Percentiles rank a stretch among this genome's conserved stretches.
phyloP scores from a whole-genome alignment of 1,140 invertebrate genomes.

The Rhizoglyphus robini region DNA sequence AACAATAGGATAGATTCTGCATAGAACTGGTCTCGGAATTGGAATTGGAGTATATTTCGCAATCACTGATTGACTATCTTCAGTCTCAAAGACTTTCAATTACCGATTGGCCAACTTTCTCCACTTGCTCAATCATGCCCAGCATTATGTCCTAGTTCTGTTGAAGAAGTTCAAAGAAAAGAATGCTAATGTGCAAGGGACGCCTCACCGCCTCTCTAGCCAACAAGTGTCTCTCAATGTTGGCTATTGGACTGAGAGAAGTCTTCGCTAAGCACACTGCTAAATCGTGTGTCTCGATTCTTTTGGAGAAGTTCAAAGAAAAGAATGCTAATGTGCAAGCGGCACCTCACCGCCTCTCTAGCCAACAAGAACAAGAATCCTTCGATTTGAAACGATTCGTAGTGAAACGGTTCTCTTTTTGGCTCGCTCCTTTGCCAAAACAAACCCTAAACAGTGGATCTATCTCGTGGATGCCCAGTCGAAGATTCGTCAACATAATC shows the following conservation, averaged over 20 bases:
- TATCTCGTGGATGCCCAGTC: no score
- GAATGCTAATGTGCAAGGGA: constrained; percentile 95
- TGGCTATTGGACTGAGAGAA: constrained; percentile 74
- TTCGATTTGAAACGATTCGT: constrained; percentile 77
- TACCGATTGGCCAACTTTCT: no score
- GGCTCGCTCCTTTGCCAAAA: constrained; percentile 61
- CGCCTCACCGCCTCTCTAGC: constrained; percentile 73
- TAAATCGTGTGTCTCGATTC: constrained; percentile 50
- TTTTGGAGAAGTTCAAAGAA: constrained; percentile 94
- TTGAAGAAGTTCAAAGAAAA: constrained; percentile 79
- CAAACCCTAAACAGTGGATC: constrained; percentile 57
- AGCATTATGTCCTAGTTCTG: constrained; percentile 58
- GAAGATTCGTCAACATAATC: no score
- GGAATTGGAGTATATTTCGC: no score
- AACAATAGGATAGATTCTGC: no score
- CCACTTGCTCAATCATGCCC: no score
- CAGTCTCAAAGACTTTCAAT: no score
- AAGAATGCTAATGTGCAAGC: constrained; percentile 81
- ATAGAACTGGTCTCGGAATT: no score
- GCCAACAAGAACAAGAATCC: constrained; percentile 97
- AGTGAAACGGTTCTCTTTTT: constrained; percentile 80
- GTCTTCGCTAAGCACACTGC: constrained; percentile 76
- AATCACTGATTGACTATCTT: no score
- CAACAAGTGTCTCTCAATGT: constrained; percentile 61
- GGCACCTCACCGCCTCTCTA: constrained; percentile 65